Percentiles rank a stretch among this genome's conserved stretches.
phyloP scores from a whole-genome alignment of 1,140 invertebrate species.

The Danaus plexippus region DNA sequence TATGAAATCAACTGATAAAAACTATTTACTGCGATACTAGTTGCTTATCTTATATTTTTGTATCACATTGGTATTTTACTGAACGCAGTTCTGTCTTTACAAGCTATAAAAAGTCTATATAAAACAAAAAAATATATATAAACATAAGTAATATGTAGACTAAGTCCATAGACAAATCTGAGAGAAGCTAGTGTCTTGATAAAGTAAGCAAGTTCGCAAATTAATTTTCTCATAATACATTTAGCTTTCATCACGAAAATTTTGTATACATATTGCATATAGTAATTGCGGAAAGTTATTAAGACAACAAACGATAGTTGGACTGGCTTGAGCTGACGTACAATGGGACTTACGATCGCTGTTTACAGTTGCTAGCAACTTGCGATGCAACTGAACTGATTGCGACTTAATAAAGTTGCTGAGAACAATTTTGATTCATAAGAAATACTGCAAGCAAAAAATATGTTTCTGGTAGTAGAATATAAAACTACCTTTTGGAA shows the following conservation, averaged over 20 bases:
- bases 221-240: conserved; percentile 7
- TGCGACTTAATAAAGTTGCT: conserved; percentile 50
- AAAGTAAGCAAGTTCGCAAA: neutral
- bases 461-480: conserved; percentile 15
- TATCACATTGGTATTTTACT: too few species aligned
- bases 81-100: too few species aligned
- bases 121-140: too few species aligned
- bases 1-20: too few species aligned
- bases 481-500: too few species aligned
- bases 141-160: too few species aligned
- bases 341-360: conserved; percentile 41
- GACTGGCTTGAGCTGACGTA: conserved; percentile 37
- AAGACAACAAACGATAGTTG: conserved; percentile 42
- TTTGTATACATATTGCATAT: conserved; percentile 23
- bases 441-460: conserved; percentile 30
- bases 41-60: too few species aligned
- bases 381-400: conserved; percentile 36
- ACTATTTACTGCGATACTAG: too few species aligned
- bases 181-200: too few species aligned
- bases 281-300: conserved; percentile 48
- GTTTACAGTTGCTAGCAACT: conserved; percentile 34
- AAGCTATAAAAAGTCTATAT: too few species aligned
- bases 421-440: conserved; percentile 38
- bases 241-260: conserved; percentile 17
- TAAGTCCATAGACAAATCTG: too few species aligned